phyloP scores from a whole-genome alignment of 2,113 vertebrate species.

The Centropus bengalensis region DNA sequence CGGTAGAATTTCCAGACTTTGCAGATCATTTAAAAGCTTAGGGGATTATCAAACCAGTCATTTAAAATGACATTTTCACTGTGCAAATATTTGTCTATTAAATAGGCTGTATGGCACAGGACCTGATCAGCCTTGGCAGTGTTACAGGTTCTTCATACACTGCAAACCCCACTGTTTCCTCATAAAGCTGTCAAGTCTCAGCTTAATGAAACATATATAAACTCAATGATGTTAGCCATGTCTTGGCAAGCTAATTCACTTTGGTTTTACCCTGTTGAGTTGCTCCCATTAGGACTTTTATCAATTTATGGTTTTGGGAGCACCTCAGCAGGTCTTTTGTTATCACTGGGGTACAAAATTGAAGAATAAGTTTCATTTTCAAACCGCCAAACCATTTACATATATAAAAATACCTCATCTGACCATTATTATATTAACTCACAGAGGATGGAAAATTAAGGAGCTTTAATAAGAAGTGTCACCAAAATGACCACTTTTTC shows the following conservation, averaged over 20 bases:
- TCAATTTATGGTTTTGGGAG: conserved; percentile 67
- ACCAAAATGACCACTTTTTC: background rate
- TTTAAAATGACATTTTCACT: conserved; percentile 84
- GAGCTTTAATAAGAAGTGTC: conserved; percentile 13
- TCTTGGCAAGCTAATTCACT: conserved; percentile 78
- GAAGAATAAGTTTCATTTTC: conserved; percentile 72
- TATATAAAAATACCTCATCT: conserved; percentile 55
- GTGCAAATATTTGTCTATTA: conserved; percentile 86
- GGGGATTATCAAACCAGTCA: conserved; percentile 79
- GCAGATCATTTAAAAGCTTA: conserved; percentile 84
- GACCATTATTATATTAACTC: conserved; percentile 16
- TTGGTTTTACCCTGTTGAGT: conserved; percentile 64
- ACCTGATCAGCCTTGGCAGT: conserved; percentile 78
- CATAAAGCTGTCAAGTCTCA: conserved; percentile 84
- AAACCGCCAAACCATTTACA: conserved; percentile 61
- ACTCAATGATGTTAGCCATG: conserved; percentile 76
- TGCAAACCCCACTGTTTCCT: conserved; percentile 80
- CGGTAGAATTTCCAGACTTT: conserved; percentile 75
- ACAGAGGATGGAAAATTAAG: background rate
- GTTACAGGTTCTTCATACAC: conserved; percentile 79
- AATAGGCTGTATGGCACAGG: conserved; percentile 77
- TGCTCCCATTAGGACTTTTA: conserved; percentile 67
- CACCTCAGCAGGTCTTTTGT: conserved; percentile 33
- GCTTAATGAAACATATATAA: conserved; percentile 86
- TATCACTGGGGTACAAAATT: conserved; percentile 56